phyloP scores from a whole-genome alignment of 2,888 invertebrate species.

The Agrochola macilenta region DNA sequence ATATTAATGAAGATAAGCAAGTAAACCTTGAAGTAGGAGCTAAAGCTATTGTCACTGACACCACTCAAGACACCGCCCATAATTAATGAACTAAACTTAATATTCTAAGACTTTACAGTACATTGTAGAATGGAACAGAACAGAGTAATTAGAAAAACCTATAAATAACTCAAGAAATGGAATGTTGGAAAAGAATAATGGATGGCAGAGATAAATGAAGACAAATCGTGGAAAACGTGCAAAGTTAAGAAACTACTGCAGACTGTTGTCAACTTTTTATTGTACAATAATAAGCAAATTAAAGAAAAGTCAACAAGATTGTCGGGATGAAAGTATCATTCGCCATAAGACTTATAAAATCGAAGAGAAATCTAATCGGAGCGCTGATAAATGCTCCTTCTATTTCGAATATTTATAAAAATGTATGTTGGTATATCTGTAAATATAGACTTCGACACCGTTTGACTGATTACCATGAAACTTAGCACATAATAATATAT shows the following conservation, averaged over 20 bases:
- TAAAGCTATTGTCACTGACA: slow-evolving; percentile 37
- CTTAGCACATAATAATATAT: not conserved
- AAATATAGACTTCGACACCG: not conserved
- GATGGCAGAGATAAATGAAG: slow-evolving; percentile 59
- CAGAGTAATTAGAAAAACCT: slow-evolving; percentile 50
- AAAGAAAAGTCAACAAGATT: slow-evolving; percentile 10
- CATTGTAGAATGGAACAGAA: slow-evolving; percentile 21
- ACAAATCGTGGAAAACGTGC: slow-evolving; percentile 43
- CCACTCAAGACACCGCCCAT: slow-evolving; percentile 43
- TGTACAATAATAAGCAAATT: slow-evolving; percentile 19
- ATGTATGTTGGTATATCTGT: not conserved
- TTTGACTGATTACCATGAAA: not conserved
- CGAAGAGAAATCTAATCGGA: not conserved
- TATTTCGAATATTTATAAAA: not conserved
- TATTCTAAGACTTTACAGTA: slow-evolving; percentile 36
- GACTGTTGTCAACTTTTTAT: slow-evolving; percentile 6
- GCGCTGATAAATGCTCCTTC: not conserved
- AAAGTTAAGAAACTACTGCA: slow-evolving; percentile 44
- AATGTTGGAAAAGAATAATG: slow-evolving; percentile 55
- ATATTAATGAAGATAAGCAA: slow-evolving; percentile 35
- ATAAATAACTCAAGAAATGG: slow-evolving; percentile 53
- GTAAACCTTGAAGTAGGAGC: slow-evolving; percentile 34
- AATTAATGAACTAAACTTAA: slow-evolving; percentile 42
- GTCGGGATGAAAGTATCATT: not conserved
- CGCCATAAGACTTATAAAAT: not conserved